Evolutionary conservation across 2,888 invertebrate species (phyloP).

Genomic region (Spialia ferax): DNA sequence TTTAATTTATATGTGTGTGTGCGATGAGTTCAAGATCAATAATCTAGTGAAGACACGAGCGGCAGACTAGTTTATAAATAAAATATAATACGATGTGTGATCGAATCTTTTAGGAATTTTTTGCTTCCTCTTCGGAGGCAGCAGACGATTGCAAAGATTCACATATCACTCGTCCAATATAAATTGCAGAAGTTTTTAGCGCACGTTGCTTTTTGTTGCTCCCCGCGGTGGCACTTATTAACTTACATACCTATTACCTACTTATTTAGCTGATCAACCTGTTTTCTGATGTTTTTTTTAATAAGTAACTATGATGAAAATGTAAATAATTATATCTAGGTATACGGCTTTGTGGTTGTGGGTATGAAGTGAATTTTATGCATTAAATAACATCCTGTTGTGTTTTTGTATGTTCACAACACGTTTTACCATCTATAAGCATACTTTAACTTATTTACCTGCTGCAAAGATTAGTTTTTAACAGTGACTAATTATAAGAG

Average conservation of each 20-base stretch:
- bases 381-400: too few relatives aligned
- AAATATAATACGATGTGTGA: constrained; percentile 16
- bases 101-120: constrained; percentile 26
- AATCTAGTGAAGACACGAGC: neutral
- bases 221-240: constrained; percentile 1
- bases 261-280: neutral
- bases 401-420: too few relatives aligned
- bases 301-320: too few relatives aligned
- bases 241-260: neutral
- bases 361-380: too few relatives aligned
- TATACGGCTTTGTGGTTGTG: too few relatives aligned
- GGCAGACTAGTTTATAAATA: constrained; percentile 8
- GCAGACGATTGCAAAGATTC: constrained; percentile 15
- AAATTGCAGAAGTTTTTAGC: constrained; percentile 21
- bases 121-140: constrained; percentile 9
- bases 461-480: too few relatives aligned
- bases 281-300: neutral
- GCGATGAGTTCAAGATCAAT: neutral
- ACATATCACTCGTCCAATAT: constrained; percentile 22
- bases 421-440: too few relatives aligned
- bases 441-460: too few relatives aligned
- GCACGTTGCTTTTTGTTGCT: constrained; percentile 12
- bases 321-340: too few relatives aligned
- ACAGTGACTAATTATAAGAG: too few relatives aligned
- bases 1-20: too few relatives aligned